These are phyloP conservation scores for Sisyra nigra DNA, from an alignment of 2,888 invertebrate species.

Conservation along the genomic window DNA sequence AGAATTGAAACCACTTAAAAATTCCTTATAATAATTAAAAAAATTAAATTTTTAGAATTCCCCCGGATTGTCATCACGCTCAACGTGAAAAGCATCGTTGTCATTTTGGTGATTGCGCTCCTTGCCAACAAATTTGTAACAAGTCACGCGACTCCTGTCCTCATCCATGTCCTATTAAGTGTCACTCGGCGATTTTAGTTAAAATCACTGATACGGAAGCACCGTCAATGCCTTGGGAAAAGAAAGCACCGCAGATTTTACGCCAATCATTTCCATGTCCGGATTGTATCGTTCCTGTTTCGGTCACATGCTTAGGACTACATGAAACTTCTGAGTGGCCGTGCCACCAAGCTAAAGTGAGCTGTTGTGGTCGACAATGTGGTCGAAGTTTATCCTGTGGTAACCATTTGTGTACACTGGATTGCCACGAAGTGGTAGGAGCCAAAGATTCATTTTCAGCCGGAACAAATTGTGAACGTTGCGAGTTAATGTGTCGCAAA, in stretches of 20 bases:
- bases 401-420: constrained; percentile 55
- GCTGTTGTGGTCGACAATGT: constrained; percentile 69
- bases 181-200: constrained; percentile 59
- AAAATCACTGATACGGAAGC: constrained; percentile 37
- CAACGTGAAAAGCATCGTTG: constrained; percentile 57
- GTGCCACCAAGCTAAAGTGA: constrained; percentile 49
- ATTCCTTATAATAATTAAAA: constrained; percentile 5
- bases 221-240: constrained; percentile 51
- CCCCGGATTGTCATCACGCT: constrained; percentile 72
- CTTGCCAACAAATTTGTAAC: constrained; percentile 61
- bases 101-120: constrained; percentile 71
- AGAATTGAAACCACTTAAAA: constrained; percentile 14
- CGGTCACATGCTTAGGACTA: constrained; percentile 54
- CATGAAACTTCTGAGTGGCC: constrained; percentile 53
- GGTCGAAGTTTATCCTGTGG: constrained; percentile 53
- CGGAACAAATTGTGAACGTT: constrained; percentile 37
- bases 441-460: constrained; percentile 21
- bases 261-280: constrained; percentile 47
- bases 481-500: constrained; percentile 41
- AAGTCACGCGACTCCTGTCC: constrained; percentile 37
- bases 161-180: constrained; percentile 54
- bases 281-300: constrained; percentile 50
- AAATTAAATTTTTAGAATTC: constrained; percentile 27
- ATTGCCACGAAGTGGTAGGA: constrained; percentile 53
- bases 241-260: constrained; percentile 27